Evolutionary conservation across 2,888 invertebrate species (phyloP).

Genomic region (Stegophylla sp.): DNA sequence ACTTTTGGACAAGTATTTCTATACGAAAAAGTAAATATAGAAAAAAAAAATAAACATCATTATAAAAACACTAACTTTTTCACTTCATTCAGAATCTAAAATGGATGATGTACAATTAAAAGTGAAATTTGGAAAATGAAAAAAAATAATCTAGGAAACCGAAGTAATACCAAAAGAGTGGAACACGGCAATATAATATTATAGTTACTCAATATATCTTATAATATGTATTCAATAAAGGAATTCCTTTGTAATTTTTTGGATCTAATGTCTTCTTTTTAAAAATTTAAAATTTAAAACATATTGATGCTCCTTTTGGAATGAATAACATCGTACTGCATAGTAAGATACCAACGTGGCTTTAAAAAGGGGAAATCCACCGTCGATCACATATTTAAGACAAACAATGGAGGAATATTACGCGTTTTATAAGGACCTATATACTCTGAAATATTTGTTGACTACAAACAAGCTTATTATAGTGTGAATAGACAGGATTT

Average conservation of each 20-base stretch:
- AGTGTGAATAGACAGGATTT: neutral
- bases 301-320: conserved; percentile 21
- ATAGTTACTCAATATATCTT: conserved; percentile 25
- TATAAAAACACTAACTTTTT: too few species aligned
- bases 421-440: too few species aligned
- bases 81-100: too few species aligned
- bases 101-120: conserved; percentile 22
- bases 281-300: too few species aligned
- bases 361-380: conserved; percentile 30
- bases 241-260: conserved; percentile 46
- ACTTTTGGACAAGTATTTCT: too few species aligned
- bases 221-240: conserved; percentile 48
- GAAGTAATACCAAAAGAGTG: too few species aligned
- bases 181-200: conserved; percentile 12
- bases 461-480: too few species aligned
- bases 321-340: conserved; percentile 19
- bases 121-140: neutral
- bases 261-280: conserved; percentile 28
- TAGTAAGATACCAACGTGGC: conserved; percentile 37
- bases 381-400: conserved; percentile 31
- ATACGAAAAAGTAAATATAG: too few species aligned
- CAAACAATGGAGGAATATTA: neutral
- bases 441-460: too few species aligned
- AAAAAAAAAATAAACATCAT: too few species aligned
- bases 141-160: too few species aligned